phyloP scores from a whole-genome alignment of 2,888 invertebrate genomes.

The Luperina nickerlii region DNA sequence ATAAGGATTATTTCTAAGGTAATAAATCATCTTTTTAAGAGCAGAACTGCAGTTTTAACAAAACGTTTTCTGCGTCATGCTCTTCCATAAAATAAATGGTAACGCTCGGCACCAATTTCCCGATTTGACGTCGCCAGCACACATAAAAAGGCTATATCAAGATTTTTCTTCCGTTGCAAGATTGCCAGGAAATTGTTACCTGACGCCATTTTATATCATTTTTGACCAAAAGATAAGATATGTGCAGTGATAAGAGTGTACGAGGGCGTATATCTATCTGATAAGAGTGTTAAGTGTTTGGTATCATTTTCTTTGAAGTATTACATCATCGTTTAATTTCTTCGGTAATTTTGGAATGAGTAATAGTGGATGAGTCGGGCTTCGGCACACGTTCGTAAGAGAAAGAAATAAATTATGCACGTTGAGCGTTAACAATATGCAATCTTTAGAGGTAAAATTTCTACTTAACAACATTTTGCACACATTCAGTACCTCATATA shows the following conservation, averaged over 20 bases:
- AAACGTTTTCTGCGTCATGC: neutral
- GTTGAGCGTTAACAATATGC: neutral
- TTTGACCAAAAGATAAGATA: slow-evolving; percentile 24
- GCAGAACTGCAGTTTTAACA: neutral
- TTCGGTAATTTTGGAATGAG: slow-evolving; percentile 41
- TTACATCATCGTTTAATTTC: slow-evolving; percentile 51
- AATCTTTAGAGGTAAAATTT: neutral
- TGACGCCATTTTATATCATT: slow-evolving; percentile 32
- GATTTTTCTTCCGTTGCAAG: slow-evolving; percentile 29
- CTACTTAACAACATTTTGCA: neutral
- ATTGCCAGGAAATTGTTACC: slow-evolving; percentile 51
- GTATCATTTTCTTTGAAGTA: slow-evolving; percentile 36
- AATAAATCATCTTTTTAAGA: neutral
- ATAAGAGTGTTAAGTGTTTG: slow-evolving; percentile 39
- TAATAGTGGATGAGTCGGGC: slow-evolving; percentile 3
- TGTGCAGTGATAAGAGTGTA: slow-evolving; percentile 42
- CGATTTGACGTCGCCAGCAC: neutral
- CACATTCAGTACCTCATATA: neutral
- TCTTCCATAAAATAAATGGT: neutral
- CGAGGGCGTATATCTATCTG: slow-evolving; percentile 26
- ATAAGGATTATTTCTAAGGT: neutral
- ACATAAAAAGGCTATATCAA: slow-evolving; percentile 4
- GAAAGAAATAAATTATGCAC: slow-evolving; percentile 4
- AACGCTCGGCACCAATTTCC: slow-evolving; percentile 32
- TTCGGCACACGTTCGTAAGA: neutral